Evolutionary conservation across 2,888 invertebrate genomes (phyloP).

Genomic region (Ctenicera cuprea): DNA sequence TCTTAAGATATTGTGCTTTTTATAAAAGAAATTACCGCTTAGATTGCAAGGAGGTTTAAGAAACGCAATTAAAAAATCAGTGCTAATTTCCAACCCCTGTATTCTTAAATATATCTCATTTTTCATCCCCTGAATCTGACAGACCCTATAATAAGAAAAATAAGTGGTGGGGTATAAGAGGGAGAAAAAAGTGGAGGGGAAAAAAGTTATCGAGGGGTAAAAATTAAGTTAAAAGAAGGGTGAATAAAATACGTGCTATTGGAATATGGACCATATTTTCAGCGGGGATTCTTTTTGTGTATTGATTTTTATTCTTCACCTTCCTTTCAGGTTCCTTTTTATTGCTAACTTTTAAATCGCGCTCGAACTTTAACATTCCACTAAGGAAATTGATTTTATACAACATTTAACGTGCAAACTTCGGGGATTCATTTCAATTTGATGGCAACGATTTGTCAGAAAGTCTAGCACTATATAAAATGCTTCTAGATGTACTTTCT

Average conservation of each 20-base stretch:
- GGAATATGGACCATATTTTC: conserved; percentile 56
- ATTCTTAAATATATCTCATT: conserved; percentile 56
- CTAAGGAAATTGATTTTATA: conserved; percentile 41
- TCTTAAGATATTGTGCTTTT: no score
- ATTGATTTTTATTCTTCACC: conserved; percentile 51
- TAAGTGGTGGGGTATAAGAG: conserved; percentile 47
- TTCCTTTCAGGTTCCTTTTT: conserved; percentile 38
- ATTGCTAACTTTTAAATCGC: conserved; percentile 38
- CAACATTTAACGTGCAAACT: conserved; percentile 34
- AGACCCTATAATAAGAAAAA: conserved; percentile 56
- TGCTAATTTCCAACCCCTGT: conserved; percentile 52
- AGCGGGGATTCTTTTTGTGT: conserved; percentile 47
- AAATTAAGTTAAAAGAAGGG: conserved; percentile 57
- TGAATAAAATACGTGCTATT: conserved; percentile 56
- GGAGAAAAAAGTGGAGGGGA: conserved; percentile 54
- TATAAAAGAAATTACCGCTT: neutral
- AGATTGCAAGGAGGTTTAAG: conserved; percentile 9
- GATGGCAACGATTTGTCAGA: conserved; percentile 24
- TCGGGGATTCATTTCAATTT: conserved; percentile 28
- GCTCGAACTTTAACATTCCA: conserved; percentile 29
- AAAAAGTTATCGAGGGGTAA: conserved; percentile 57
- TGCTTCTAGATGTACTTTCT: no score
- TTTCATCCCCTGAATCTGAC: conserved; percentile 57
- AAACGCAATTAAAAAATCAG: conserved; percentile 50
- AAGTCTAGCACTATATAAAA: neutral